phyloP scores from a whole-genome alignment of 1,140 invertebrate genomes.

The Panagrolaimus sp. region DNA sequence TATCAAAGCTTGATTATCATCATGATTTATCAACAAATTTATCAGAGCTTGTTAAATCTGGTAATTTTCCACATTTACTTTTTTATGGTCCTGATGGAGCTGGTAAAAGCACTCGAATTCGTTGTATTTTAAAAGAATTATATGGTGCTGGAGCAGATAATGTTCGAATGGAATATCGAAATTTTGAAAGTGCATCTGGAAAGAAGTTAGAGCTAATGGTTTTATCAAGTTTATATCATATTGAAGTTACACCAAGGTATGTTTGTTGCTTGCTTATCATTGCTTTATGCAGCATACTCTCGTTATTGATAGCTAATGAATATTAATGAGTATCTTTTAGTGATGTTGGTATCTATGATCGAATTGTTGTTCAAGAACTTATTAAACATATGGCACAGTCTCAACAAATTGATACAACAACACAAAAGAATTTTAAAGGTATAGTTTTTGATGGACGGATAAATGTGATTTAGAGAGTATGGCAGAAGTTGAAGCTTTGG shows the following conservation, averaged over 20 bases:
- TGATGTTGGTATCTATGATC: conserved; percentile 91
- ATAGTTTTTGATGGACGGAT: too few relatives aligned
- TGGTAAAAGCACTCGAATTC: conserved; percentile 88
- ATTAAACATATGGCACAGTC: conserved; percentile 94
- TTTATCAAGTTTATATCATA: conserved; percentile 89
- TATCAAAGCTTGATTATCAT: conserved; percentile 86
- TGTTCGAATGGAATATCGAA: conserved; percentile 23
- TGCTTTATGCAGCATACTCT: too few relatives aligned
- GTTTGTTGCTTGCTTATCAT: conserved; percentile 13
- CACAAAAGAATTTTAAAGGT: conserved; percentile 77
- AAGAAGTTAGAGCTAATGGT: conserved; percentile 93
- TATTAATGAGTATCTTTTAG: conserved; percentile 60
- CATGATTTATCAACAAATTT: conserved; percentile 79
- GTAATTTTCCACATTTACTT: conserved; percentile 94
- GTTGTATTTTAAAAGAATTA: conserved; percentile 83
- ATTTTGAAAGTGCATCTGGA: conserved; percentile 70
- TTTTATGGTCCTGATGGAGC: conserved; percentile 94
- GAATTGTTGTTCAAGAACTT: conserved; percentile 92
- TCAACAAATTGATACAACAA: conserved; percentile 65
- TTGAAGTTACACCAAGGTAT: conserved; percentile 87
- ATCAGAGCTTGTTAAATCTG: conserved; percentile 62
- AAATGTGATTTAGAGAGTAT: too few relatives aligned
- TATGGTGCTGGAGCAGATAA: conserved; percentile 87
- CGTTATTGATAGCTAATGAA: too few relatives aligned
- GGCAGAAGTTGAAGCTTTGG: too few relatives aligned